phyloP scores from a whole-genome alignment of 2,797 vertebrate genomes.

The Sebastes aleutianus region DNA sequence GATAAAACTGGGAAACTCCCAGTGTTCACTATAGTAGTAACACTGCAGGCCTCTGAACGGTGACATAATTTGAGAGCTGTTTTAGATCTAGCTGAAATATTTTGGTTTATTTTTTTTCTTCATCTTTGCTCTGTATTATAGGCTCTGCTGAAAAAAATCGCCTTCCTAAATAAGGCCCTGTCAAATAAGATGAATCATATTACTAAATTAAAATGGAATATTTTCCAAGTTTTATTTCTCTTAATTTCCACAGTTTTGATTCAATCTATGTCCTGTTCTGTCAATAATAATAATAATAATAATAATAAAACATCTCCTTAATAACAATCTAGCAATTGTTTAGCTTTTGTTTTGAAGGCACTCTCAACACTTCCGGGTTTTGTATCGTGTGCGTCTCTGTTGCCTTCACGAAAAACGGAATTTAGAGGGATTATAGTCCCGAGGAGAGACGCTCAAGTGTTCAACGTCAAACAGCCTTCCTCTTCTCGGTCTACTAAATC shows the following conservation, averaged over 20 bases:
- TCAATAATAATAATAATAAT: not conserved
- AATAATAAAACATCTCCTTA: not conserved
- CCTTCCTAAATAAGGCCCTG: too few species aligned
- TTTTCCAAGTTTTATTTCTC: not conserved
- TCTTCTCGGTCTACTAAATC: not conserved
- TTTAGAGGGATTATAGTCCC: constrained; percentile 20
- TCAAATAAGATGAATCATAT: too few species aligned
- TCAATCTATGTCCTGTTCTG: not conserved
- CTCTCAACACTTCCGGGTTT: not conserved
- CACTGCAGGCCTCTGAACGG: too few species aligned
- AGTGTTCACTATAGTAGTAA: too few species aligned
- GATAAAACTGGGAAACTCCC: too few species aligned
- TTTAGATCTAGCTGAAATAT: not conserved
- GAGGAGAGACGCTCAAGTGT: not conserved
- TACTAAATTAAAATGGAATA: too few species aligned
- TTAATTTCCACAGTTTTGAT: too few species aligned
- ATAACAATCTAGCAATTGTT: too few species aligned
- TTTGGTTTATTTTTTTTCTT: not conserved
- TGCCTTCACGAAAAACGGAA: not conserved
- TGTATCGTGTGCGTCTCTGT: not conserved
- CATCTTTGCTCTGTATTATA: not conserved
- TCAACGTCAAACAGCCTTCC: not conserved
- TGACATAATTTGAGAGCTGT: not conserved
- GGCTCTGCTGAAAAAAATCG: too few species aligned
- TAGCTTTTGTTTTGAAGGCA: constrained; percentile 26